Base-by-base conservation (phyloP, 1,140 invertebrate genomes). In the Dendrolimus kikuchii region DNA sequence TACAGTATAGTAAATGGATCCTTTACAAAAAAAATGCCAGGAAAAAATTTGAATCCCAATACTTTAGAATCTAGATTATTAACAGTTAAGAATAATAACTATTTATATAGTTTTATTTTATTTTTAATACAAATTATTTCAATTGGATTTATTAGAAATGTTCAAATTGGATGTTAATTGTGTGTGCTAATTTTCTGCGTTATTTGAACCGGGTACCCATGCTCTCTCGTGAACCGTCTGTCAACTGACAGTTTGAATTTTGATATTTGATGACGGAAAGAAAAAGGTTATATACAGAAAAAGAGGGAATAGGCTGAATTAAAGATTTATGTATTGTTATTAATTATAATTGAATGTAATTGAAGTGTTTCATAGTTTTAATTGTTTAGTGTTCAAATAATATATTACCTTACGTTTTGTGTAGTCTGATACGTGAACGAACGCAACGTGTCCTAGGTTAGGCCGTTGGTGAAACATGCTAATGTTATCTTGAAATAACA, bases 201-300 rank as follows among this genome's bases (percentile, higher is more conserved):
- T 0, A 43, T 56, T 51, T 51, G 53, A 5, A 43, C 36, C 40
- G 45, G 9, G 46, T 40, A 53, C 44, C 58, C 59, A 60, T 60
- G 59, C 74, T 23, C 23, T 23, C 23, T 23, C 23, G 3, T 23
- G 3, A 23, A 23, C 23, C 23, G 23, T 23, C 23, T 79, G 79
- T 76, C 77, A 79, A 66, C 68, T 83, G 78, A 81, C 77, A 83
- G 72, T 58, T 23, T 23, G 23, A 23, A 23, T 23, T 85, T 85
- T 77, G 70, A 79, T 81, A 81, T 82, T 83, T 85, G 80, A 85
- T 85, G 80, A 85, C 80, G 77, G 81, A 81, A 81, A 83, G 82
- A 83, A 82, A 81, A 83, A 86, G 82, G 82, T 86, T 86, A 86
- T 76, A 82, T 62, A 83, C 74, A 79, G 80, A 77, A 81, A 81